A percentile compares a stretch with the other conserved stretches of the same genome.
Conservation (phyloP, 2,888 invertebrate genomes). For the Cheilosia vulpina region DNA sequence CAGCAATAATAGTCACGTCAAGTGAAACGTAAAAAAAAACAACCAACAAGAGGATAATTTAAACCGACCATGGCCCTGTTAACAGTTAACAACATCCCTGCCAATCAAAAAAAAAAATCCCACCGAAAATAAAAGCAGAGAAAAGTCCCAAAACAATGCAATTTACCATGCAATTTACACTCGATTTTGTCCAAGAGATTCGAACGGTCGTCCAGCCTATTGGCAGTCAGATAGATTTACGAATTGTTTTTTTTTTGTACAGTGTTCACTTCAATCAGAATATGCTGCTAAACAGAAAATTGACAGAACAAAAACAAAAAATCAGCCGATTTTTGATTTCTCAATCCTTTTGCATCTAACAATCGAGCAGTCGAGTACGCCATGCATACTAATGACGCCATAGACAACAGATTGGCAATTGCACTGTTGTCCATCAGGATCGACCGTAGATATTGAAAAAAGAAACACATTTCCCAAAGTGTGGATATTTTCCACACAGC, state of each 20-base stretch:
- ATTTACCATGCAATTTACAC: slow-evolving; percentile 74
- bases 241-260: slow-evolving; percentile 19
- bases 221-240: slow-evolving; percentile 35
- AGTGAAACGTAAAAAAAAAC: slow-evolving; percentile 31
- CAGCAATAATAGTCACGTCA: slow-evolving; percentile 65
- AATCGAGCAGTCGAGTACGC: slow-evolving; percentile 38
- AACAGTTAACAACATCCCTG: slow-evolving; percentile 19
- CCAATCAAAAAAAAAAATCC: background rate
- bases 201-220: slow-evolving; percentile 18
- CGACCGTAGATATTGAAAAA: background rate
- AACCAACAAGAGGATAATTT: slow-evolving; percentile 41
- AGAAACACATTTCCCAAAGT: slow-evolving; percentile 43
- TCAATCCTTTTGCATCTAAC: slow-evolving; percentile 59
- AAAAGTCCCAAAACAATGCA: slow-evolving; percentile 71
- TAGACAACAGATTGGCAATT: slow-evolving; percentile 56
- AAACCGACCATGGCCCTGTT: slow-evolving; percentile 41
- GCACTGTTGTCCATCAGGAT: slow-evolving; percentile 33
- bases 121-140: slow-evolving; percentile 5
- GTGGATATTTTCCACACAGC: slow-evolving; percentile 24
- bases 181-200: slow-evolving; percentile 66
- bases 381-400: slow-evolving; percentile 65
- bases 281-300: slow-evolving; percentile 40
- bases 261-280: background rate
- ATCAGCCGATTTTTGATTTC: slow-evolving; percentile 41
- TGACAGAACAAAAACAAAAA: slow-evolving; percentile 4